Conservation (phyloP, 2,113 vertebrate species). For the Astatotilapia flaviijosephi region DNA sequence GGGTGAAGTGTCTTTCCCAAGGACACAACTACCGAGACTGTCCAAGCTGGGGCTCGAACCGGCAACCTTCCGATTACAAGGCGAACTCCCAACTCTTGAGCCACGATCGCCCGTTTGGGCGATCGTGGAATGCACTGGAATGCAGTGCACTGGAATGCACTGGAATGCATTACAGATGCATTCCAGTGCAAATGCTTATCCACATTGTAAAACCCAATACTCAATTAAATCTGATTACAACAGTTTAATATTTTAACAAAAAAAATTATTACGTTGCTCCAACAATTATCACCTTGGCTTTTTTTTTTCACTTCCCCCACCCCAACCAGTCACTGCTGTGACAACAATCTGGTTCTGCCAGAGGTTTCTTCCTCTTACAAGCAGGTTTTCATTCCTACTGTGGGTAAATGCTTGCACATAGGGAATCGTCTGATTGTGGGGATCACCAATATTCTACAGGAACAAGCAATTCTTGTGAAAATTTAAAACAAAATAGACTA, state of each 20-base stretch:
- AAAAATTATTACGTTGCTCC: background rate
- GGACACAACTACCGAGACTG: no score
- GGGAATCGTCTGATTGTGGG: background rate
- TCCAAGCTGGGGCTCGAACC: no score
- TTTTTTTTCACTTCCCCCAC: background rate
- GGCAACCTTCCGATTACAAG: no score
- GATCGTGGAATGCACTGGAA: no score
- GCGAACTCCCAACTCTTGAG: no score
- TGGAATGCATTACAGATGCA: no score
- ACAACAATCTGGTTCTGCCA: background rate
- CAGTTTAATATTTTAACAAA: background rate
- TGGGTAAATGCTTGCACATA: background rate
- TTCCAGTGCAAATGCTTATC: background rate
- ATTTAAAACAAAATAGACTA: accelerated
- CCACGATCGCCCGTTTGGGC: no score
- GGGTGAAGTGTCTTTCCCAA: no score
- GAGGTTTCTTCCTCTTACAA: background rate
- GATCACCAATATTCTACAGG: background rate
- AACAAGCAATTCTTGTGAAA: background rate
- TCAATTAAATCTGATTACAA: background rate
- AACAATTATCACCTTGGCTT: background rate
- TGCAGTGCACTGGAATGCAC: no score
- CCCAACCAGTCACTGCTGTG: background rate
- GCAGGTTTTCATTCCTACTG: background rate
- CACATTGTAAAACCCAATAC: background rate